These are phyloP conservation scores for Pecten maximus DNA, from an alignment of 2,888 invertebrate species.

Conservation along the genomic window DNA sequence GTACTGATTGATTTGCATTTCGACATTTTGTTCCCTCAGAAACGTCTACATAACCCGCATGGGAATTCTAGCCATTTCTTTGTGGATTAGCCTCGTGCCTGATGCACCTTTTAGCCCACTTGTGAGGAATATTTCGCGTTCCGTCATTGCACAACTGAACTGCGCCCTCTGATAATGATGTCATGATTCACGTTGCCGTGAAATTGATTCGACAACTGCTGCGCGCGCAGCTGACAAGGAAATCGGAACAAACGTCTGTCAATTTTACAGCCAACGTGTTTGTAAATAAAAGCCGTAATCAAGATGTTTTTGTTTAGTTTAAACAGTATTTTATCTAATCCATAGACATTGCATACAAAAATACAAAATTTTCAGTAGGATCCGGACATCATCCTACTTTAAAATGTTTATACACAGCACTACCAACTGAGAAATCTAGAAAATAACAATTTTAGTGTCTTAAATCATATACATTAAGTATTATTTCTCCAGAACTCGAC, in stretches of 20 bases:
- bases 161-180: constrained; percentile 35
- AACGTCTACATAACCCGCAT: background rate
- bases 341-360: too few relatives aligned
- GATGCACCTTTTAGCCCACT: constrained; percentile 25
- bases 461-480: too few relatives aligned
- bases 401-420: background rate
- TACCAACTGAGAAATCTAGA: background rate
- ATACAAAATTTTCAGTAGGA: too few relatives aligned
- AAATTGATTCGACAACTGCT: constrained; percentile 33
- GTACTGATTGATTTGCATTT: constrained; percentile 2
- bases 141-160: constrained; percentile 20
- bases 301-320: background rate
- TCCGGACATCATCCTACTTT: background rate
- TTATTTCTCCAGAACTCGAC: too few relatives aligned
- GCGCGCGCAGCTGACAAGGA: constrained; percentile 33
- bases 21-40: background rate
- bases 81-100: background rate
- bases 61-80: constrained; percentile 21
- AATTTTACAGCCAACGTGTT: constrained; percentile 5
- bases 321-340: too few relatives aligned
- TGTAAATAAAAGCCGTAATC: constrained; percentile 5
- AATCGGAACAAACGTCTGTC: constrained; percentile 33
- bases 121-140: background rate
- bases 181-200: constrained; percentile 30
- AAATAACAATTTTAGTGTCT: background rate